Percentiles rank a stretch among this genome's conserved stretches.
phyloP scores from a whole-genome alignment of 2,888 invertebrate genomes.

The Herminia tarsipennalis region DNA sequence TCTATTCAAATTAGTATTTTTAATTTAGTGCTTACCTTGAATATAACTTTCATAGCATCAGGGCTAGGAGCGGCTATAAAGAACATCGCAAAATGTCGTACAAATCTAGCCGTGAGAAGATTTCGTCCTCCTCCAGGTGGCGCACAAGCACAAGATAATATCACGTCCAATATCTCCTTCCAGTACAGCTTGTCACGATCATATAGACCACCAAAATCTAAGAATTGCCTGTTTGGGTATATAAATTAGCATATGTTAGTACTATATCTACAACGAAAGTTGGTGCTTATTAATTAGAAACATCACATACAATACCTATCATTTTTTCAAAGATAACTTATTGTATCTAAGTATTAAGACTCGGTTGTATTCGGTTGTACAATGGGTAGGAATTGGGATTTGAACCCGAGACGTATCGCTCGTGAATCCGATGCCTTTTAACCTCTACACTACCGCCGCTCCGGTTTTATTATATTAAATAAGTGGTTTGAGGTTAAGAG shows the following conservation, averaged over 20 bases:
- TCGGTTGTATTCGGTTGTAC: too few species aligned
- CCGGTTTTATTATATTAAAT: too few species aligned
- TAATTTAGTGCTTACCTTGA: slow-evolving; percentile 83
- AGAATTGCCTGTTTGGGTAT: slow-evolving; percentile 85
- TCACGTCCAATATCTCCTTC: slow-evolving; percentile 94
- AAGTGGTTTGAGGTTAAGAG: too few species aligned
- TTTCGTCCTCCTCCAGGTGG: slow-evolving; percentile 97
- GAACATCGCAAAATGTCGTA: slow-evolving; percentile 95
- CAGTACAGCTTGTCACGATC: slow-evolving; percentile 95
- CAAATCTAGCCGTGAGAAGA: slow-evolving; percentile 92
- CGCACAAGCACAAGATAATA: slow-evolving; percentile 93
- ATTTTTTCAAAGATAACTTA: too few species aligned
- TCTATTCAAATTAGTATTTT: not conserved
- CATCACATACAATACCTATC: too few species aligned
- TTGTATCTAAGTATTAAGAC: too few species aligned
- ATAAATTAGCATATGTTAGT: not conserved
- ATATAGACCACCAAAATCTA: slow-evolving; percentile 93
- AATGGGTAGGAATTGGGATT: too few species aligned
- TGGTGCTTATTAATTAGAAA: too few species aligned
- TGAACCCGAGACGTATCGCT: too few species aligned
- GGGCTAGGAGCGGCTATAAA: slow-evolving; percentile 93
- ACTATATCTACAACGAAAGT: too few species aligned
- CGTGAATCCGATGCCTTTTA: too few species aligned
- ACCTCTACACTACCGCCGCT: too few species aligned
- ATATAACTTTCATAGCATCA: slow-evolving; percentile 91